Evolutionary conservation across 2,888 invertebrate genomes (phyloP).

Genomic region (Branchipolynoe longqiensis): DNA sequence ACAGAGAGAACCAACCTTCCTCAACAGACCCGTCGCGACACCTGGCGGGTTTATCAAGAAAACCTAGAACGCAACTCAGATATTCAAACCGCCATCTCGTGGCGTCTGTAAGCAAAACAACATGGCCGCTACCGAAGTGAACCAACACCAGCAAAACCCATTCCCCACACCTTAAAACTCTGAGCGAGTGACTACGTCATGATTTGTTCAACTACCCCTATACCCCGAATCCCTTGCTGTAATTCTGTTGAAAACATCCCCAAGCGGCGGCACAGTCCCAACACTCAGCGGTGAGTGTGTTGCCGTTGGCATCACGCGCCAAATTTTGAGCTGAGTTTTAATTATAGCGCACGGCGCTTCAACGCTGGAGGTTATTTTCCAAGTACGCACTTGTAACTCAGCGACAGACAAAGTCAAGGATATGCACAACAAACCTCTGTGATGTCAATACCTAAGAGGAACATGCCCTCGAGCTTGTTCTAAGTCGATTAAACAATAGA

Average conservation of each 20-base stretch:
- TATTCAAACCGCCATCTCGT: no score
- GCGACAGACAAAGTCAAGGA: constrained; percentile 34
- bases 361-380: background rate
- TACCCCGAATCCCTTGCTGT: no score
- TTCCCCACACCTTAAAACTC: background rate
- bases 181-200: constrained; percentile 25
- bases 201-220: constrained; percentile 27
- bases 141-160: no score
- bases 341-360: background rate
- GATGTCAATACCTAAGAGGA: constrained; percentile 56
- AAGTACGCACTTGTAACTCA: no score
- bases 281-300: no score
- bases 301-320: no score
- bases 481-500: constrained; percentile 25
- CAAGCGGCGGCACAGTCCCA: no score
- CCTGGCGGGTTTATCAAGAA: no score
- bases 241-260: no score
- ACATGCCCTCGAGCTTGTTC: constrained; percentile 52
- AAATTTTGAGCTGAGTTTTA: background rate
- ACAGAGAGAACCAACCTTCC: constrained; percentile 17
- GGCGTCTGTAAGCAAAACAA: no score
- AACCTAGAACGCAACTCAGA: no score
- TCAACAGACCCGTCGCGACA: background rate
- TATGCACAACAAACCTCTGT: constrained; percentile 25
- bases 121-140: no score